Percentiles rank a stretch among this genome's conserved stretches.
These are phyloP conservation scores for Lasioglossum calceatum DNA, from an alignment of 2,888 invertebrate species.

Conservation along the genomic window DNA sequence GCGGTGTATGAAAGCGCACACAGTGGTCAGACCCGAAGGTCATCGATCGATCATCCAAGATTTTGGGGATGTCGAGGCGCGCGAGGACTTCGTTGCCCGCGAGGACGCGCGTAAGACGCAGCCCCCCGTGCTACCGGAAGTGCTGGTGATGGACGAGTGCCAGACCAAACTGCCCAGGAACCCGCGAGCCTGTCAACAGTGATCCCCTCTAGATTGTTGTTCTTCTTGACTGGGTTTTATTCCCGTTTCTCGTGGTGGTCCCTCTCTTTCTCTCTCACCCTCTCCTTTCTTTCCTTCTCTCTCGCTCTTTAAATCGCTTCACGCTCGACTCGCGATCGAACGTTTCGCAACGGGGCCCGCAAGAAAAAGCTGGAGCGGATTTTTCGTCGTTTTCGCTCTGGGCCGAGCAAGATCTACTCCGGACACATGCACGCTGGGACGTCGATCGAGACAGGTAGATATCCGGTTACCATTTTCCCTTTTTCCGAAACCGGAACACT, in stretches of 20 bases:
- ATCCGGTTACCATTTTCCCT: background rate
- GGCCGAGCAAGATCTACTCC: background rate
- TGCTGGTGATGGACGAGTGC: constrained; percentile 52
- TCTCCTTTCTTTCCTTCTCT: background rate
- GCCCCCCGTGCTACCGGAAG: constrained; percentile 47
- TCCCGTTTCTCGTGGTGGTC: background rate
- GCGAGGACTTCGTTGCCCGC: constrained; percentile 66
- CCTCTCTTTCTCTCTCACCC: background rate
- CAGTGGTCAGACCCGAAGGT: background rate
- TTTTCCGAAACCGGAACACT: background rate
- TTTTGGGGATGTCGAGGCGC: constrained; percentile 65
- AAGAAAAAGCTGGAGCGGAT: background rate
- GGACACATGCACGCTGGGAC: constrained; percentile 8
- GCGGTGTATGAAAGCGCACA: background rate
- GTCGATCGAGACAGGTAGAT: constrained; percentile 45
- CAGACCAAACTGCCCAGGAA: constrained; percentile 37
- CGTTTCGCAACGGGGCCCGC: background rate
- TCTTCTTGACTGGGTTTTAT: constrained; percentile 20
- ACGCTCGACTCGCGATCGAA: constrained; percentile 9
- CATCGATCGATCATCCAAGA: background rate
- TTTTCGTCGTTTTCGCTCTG: background rate
- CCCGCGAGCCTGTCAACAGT: constrained; percentile 6
- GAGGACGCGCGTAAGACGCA: constrained; percentile 66
- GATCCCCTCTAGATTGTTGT: constrained; percentile 9
- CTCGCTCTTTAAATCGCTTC: background rate